Conservation (phyloP, 2,888 invertebrate genomes). For the Thyatira batis region DNA sequence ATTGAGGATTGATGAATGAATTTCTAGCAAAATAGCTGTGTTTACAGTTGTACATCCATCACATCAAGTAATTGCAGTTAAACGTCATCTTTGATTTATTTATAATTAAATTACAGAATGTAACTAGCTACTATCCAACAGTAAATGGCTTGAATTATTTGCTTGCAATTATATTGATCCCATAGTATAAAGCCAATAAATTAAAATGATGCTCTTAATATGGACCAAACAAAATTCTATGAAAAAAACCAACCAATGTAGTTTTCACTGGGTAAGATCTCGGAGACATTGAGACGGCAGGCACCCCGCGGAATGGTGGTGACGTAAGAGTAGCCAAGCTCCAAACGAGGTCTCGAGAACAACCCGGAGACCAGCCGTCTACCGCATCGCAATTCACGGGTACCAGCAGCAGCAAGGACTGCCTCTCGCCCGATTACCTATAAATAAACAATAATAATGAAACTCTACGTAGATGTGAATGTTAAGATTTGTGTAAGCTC, state of each 20-base stretch:
- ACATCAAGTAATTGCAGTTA: not conserved
- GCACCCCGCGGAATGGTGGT: constrained; percentile 93
- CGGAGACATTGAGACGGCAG: constrained; percentile 93
- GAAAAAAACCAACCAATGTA: constrained; percentile 87
- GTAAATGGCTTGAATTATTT: not conserved
- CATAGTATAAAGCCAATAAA: not conserved
- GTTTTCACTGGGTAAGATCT: constrained; percentile 90
- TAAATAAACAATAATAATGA: constrained; percentile 17
- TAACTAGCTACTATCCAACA: not conserved
- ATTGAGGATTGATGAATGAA: constrained; percentile 34
- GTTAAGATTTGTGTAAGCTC: not conserved
- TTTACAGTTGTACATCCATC: constrained; percentile 1
- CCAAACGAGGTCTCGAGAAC: constrained; percentile 90
- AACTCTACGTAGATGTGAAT: not conserved
- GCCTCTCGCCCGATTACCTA: constrained; percentile 93
- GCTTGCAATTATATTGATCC: too few species aligned
- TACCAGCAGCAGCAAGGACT: constrained; percentile 85
- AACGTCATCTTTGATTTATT: not conserved
- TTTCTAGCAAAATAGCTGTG: constrained; percentile 24
- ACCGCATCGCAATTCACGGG: constrained; percentile 74
- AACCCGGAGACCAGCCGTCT: constrained; percentile 91
- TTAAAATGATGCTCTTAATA: not conserved
- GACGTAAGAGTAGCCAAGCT: constrained; percentile 92
- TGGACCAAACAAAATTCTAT: not conserved
- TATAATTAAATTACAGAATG: not conserved